A percentile compares a stretch with the other conserved stretches of the same genome.
Conservation (phyloP, 2,888 invertebrate species). For the Melanargia galathea region DNA sequence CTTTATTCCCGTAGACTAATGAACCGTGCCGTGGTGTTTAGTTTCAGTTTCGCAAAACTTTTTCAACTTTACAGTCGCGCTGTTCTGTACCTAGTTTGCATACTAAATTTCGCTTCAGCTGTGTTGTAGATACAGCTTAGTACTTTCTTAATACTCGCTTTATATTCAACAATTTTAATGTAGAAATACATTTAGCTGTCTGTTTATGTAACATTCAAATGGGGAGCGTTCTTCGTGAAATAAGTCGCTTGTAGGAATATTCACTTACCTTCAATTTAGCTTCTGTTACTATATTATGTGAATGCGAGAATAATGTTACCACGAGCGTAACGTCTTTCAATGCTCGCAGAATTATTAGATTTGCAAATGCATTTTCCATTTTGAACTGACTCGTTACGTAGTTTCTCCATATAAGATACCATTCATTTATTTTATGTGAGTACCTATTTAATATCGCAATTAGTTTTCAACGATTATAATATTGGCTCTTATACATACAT, state of each 20-base stretch:
- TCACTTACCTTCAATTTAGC: slow-evolving; percentile 49
- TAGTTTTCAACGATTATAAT: no score
- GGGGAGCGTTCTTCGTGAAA: slow-evolving; percentile 41
- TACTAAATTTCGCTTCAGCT: slow-evolving; percentile 49
- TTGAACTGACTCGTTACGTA: slow-evolving; percentile 13
- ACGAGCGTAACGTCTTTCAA: slow-evolving; percentile 67
- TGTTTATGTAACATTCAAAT: slow-evolving; percentile 49
- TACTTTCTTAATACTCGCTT: background rate
- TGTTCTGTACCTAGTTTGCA: slow-evolving; percentile 53
- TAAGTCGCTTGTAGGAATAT: slow-evolving; percentile 46
- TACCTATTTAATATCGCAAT: no score
- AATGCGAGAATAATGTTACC: slow-evolving; percentile 55
- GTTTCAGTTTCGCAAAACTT: slow-evolving; percentile 57
- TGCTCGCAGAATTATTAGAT: slow-evolving; percentile 39
- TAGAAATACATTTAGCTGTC: slow-evolving; percentile 45
- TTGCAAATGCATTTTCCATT: slow-evolving; percentile 16
- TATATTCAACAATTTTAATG: background rate
- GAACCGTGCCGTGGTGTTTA: slow-evolving; percentile 58
- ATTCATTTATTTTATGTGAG: background rate
- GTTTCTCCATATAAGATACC: background rate
- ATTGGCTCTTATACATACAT: no score
- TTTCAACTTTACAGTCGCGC: slow-evolving; percentile 52
- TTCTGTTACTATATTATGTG: slow-evolving; percentile 64
- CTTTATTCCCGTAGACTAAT: slow-evolving; percentile 55
- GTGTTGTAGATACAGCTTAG: no score